Evolutionary conservation across 2,797 vertebrate genomes (phyloP), one percentile per base, ranked within the genome.

Genomic region (Rhynchonycteris naso): DNA sequence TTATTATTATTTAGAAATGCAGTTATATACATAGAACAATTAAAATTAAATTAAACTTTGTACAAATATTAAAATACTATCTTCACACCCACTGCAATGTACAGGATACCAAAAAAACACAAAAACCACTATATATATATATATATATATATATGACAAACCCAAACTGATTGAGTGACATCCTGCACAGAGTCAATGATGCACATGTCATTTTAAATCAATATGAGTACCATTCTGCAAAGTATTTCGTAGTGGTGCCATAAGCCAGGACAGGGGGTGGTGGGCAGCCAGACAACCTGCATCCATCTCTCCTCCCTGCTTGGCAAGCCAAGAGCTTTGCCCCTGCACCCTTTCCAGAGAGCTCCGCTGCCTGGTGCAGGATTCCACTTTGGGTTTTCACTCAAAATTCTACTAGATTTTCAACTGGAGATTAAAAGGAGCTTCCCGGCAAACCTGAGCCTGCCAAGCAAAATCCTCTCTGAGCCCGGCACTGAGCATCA

Each of bases 11-110:
- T 99, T 98, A 99, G 98, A 99, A 99, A 99, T 98, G 98, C 98
- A 98, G 98, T 98, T 99, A 99, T 99, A 99, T 99, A 99, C 99
- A 99, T 98, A 99, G 99, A 99, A 99, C 98, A 98, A 99, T 99
- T 98, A 98, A 98, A 98, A 98, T 98, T 99, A 99, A 99, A 98
- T 99, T 99, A 99, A 99, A 98, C 99, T 99, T 99, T 99, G 98
- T 99, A 99, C 99, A 99, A 99, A 99, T 99, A 99, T 99, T 99
- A 99, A 99, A 99, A 99, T 99, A 98, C 98, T 98, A 99, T 99
- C 98, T 99, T 99, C 99, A 99, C 99, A 99, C 99, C 99, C 99
- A 99, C 99, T 99, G 99, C 99, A 98, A 98, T 98, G 98, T 98
- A 99, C 99, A 99, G 98, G 98, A 98, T 98, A 98, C 97, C 98